Evolutionary conservation across 2,888 invertebrate genomes (phyloP).

Genomic region (Calameuta idolon): DNA sequence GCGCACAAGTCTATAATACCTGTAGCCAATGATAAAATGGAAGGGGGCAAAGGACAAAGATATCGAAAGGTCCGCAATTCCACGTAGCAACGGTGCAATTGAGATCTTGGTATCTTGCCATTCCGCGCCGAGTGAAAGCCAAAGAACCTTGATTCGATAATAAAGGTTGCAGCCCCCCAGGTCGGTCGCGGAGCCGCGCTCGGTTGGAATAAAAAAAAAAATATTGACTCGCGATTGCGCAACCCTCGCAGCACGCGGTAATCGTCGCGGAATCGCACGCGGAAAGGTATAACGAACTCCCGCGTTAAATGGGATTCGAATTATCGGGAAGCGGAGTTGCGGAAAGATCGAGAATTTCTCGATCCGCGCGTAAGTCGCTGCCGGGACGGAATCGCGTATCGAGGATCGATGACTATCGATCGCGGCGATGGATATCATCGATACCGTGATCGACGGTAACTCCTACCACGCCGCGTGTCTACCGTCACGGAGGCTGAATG

Average conservation of each 20-base stretch:
- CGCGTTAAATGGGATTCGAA: conserved; percentile 16
- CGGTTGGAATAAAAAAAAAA: conserved; percentile 26
- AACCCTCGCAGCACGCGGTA: neutral
- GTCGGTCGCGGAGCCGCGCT: neutral
- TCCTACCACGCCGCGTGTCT: neutral
- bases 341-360: too few relatives aligned
- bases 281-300: conserved; percentile 24
- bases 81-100: conserved; percentile 30
- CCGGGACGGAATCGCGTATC: neutral
- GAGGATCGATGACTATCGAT: neutral
- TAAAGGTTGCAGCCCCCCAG: conserved; percentile 51
- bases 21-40: neutral
- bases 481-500: neutral
- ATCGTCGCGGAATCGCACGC: conserved; percentile 18
- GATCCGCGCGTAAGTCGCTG: neutral
- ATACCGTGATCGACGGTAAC: neutral
- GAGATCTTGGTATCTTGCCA: conserved; percentile 32
- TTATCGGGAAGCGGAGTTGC: neutral
- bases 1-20: too few relatives aligned
- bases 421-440: neutral
- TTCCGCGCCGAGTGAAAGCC: conserved; percentile 49
- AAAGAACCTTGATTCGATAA: conserved; percentile 62
- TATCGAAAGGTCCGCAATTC: conserved; percentile 30
- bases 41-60: conserved; percentile 8
- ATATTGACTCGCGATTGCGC: neutral